These are phyloP conservation scores for Watsonalla binaria DNA, from an alignment of 2,888 invertebrate genomes.

Conservation along the genomic window DNA sequence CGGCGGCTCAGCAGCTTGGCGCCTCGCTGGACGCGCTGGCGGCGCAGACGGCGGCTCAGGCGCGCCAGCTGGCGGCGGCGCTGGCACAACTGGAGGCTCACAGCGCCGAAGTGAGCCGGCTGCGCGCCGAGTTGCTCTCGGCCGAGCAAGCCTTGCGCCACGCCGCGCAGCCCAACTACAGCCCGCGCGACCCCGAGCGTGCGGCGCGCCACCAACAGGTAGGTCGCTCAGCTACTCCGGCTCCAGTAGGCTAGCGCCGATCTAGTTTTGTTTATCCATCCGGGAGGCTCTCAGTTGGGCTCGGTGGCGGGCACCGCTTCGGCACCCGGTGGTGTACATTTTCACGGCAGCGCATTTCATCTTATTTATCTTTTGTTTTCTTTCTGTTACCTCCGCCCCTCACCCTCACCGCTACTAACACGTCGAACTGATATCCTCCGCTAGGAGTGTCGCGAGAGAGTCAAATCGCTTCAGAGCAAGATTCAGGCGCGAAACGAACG, in stretches of 20 bases:
- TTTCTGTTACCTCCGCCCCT: slow-evolving; percentile 64
- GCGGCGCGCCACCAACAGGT: slow-evolving; percentile 93
- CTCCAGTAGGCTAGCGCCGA: slow-evolving; percentile 54
- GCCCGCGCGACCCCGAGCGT: slow-evolving; percentile 89
- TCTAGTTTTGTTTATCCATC: slow-evolving; percentile 59
- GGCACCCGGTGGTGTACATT: slow-evolving; percentile 45
- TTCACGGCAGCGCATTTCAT: slow-evolving; percentile 41
- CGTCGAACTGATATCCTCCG: slow-evolving; percentile 66
- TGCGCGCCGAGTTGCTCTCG: slow-evolving; percentile 90
- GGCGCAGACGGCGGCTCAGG: slow-evolving; percentile 80
- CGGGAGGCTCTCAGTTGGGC: slow-evolving; percentile 42
- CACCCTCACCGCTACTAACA: slow-evolving; percentile 60
- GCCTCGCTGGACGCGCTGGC: slow-evolving; percentile 83
- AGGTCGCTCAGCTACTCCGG: slow-evolving; percentile 58
- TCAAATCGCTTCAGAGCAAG: slow-evolving; percentile 91
- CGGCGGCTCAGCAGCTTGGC: slow-evolving; percentile 84
- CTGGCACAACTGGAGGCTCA: slow-evolving; percentile 92
- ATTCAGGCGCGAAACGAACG: slow-evolving; percentile 92
- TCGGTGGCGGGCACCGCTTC: slow-evolving; percentile 41
- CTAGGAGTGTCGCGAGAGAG: slow-evolving; percentile 91
- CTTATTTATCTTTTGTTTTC: slow-evolving; percentile 59
- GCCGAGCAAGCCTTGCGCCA: slow-evolving; percentile 92
- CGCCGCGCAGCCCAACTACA: slow-evolving; percentile 89
- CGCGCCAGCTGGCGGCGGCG: slow-evolving; percentile 84
- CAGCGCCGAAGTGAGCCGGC: slow-evolving; percentile 90